Percentiles rank a stretch among this genome's conserved stretches.
Conservation (phyloP, 2,113 vertebrate genomes). For the Cervus canadensis region DNA sequence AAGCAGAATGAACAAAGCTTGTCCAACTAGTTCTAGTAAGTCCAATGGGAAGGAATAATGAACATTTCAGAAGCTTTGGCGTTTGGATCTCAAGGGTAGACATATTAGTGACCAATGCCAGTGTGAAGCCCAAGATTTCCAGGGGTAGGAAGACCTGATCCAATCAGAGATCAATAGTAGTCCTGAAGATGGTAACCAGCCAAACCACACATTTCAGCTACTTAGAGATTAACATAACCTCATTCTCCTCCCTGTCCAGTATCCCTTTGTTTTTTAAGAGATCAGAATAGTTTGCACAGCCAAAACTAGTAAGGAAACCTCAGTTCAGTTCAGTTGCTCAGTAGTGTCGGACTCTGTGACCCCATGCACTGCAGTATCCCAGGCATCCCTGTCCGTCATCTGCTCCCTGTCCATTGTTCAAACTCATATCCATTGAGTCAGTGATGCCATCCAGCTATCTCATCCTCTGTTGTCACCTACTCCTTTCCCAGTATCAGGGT, state of each 20-base stretch:
- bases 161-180: fast-evolving
- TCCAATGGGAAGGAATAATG: not conserved
- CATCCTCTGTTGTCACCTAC: not conserved
- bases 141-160: fast-evolving
- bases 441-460: not conserved
- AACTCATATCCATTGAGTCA: not conserved
- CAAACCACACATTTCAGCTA: fast-evolving
- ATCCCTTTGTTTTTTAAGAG: not conserved
- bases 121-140: not conserved
- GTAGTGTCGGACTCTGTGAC: not conserved
- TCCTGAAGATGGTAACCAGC: fast-evolving
- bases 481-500: not conserved
- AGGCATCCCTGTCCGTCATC: not conserved
- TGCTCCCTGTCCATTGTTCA: not conserved
- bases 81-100: too few relatives aligned
- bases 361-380: fast-evolving
- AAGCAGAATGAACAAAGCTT: not conserved
- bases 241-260: fast-evolving
- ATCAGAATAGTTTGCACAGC: not conserved
- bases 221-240: fast-evolving
- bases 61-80: fast-evolving
- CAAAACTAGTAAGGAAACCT: not conserved
- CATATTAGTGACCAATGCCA: fast-evolving
- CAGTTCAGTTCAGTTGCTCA: not conserved
- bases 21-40: not conserved